Base-by-base conservation (phyloP, 2,797 vertebrate species). In the Linurgus olivaceus region DNA sequence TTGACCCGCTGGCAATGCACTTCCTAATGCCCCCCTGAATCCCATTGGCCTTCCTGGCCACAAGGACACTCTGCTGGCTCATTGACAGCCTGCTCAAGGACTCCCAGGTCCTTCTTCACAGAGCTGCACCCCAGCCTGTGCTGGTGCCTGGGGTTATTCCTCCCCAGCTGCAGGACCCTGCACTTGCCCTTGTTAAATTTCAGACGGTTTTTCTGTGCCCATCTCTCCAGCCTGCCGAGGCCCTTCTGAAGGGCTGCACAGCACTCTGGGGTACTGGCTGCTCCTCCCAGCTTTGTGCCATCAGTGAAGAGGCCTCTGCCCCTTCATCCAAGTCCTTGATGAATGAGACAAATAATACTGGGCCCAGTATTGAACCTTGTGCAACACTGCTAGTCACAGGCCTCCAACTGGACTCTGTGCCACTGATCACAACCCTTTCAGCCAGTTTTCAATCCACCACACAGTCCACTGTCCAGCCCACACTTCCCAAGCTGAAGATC, bases 221-320 rank as follows among this genome's bases (percentile, higher is more conserved):
- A 4, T n/a, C 62, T 55, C 42, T 47, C 9, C 40, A 37, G 13
- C 5, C 28, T 47, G n/a, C 2, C 0, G 0, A 55, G 33, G 33
- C 23, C 42, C 51, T 17, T 66, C 51, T 47, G 33, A 55, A 66
- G 61, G 42, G 5, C 28, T 21, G 28, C 6, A 14, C 12, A 45
- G 50, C 26, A 3, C 48, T 45, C 42, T 37, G 48, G 26, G 26
- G 16, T 45, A 12, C 20, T 19, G 26, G 59, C 26, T 31, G 33
- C n/a, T 37, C 50, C 50, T 55, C 28, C 17, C 33, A 55, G 28
- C 33, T 45, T 55, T 47, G 42, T 47, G 33, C 16, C 33, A 26
- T 13, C 61, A 55, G 26, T 13, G 21, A 59, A 17, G 35, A 58
- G 25, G 17, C 25, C 1, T 28, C 50, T 65, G 20, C 33, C n/a